Base-by-base conservation (phyloP, 2,888 invertebrate genomes). In the Agrochola circellaris region DNA sequence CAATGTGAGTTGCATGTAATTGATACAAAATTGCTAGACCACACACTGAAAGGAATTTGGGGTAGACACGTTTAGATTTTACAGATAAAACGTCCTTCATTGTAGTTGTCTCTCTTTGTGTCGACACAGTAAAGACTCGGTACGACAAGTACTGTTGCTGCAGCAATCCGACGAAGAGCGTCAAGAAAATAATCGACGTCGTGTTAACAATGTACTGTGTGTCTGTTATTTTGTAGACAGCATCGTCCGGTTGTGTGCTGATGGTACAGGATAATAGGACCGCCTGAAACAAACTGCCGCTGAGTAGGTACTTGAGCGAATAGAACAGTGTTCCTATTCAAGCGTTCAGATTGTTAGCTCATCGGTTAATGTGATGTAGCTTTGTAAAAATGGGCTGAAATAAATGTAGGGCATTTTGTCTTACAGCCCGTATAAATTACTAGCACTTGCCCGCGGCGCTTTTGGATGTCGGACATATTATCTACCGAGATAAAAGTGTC, bases 151-250 rank as follows among this genome's bases (percentile, higher is more conserved):
- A 51, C 38, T 61, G 42, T 20, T 48, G 34, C 61, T 45, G 42
- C 26, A 26, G 42, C 26, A 54, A 51, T 64, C 6, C 17, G 68
- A 48, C 30, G 23, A 48, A 64, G 45, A 77, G 64, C 34, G 54
- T 26, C 60, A 48, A 81, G 71, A 69, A 77, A 72, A 81, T 45
- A 82, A 83, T 72, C 48, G 64, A 48, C 20, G 45, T n/a, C 45
- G 64, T 56, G 83, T 48, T 64, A 82, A 72, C 77, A 77, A 68
- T 67, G 71, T 72, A n/a, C 58, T 9, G 34, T 30, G 6, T 26
- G 42, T 34, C 58, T 62, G 70, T 51, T 70, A 13, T 67, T 26
- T 79, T 65, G 65, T 26, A 30, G 20, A 34, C 45, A 54, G 74
- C 38, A 34, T 66, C 54, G 48, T 77, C 56, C 23, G 51, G 51